These are phyloP conservation scores for Megaceryle maxima DNA, from an alignment of 2,113 vertebrate genomes.

Conservation along the genomic window DNA sequence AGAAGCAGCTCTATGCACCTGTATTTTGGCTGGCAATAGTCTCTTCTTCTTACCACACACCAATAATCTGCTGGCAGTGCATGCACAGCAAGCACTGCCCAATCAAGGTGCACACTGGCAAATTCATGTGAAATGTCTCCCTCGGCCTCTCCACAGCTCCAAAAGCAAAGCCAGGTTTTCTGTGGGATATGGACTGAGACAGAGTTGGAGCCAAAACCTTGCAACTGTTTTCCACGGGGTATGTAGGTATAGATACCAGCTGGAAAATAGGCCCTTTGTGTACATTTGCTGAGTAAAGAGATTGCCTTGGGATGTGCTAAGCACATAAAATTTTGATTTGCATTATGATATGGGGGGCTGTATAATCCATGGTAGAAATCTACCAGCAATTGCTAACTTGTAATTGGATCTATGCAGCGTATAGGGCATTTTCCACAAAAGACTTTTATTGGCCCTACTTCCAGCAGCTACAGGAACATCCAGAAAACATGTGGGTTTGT, in stretches of 20 bases:
- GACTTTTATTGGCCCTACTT: neutral
- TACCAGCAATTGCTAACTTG: neutral
- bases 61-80: neutral
- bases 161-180: neutral
- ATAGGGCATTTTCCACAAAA: neutral
- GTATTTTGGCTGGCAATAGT: slow-evolving; percentile 34
- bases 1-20: slow-evolving; percentile 1
- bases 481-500: neutral
- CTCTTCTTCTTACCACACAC: neutral
- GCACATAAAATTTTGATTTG: neutral
- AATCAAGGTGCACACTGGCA: neutral
- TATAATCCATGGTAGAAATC: neutral
- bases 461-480: neutral
- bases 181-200: neutral
- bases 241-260: neutral
- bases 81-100: neutral
- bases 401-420: neutral
- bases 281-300: slow-evolving; percentile 9
- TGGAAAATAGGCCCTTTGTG: neutral
- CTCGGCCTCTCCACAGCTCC: neutral
- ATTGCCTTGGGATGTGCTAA: neutral
- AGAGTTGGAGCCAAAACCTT: neutral
- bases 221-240: neutral
- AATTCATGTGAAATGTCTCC: neutral
- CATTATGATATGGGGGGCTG: neutral